Base-by-base conservation (phyloP, 23 tunicate genomes). In the Trididemnum miniatum region DNA sequence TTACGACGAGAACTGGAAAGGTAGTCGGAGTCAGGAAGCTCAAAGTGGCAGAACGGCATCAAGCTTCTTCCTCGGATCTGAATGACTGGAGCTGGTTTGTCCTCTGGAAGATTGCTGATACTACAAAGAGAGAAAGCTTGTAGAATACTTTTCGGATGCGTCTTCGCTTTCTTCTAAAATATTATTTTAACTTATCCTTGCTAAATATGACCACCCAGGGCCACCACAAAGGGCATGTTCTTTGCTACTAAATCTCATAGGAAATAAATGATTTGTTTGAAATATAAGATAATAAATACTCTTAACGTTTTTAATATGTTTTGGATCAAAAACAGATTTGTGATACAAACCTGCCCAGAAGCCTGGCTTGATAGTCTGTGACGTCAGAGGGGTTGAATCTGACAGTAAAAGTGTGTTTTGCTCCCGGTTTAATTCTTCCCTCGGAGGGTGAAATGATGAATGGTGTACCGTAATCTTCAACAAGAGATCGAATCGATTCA, bases 11-110 rank as follows among this genome's bases (percentile, higher is more conserved):
- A 89, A 24, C 85, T 76, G 59, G 93, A 72, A 3, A 93, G 25
- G 57, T 88, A 93, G 65, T 88, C 93, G 57, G 86, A 83, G 26
- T 88, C 94, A 27, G 35, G 80, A 26, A 93, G 87, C 5, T 93
- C 98, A 75, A 93, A 93, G 79, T 93, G 98, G 73, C 93, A 88
- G 72, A 83, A 88, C 0, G 98, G 98, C 98, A 93, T 88, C 87
- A 93, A 63, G 51, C 93, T 88, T 65, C 93, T 80, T 26, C 98
- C 98, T 37, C 73, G 51, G 30, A 93, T 34, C 33, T 66, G 74
- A 25, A 93, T 84, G n/a, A 51, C 72, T 20, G 87, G 89, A 20
- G 54, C 98, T 26, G 84, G 84, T 18, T 36, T 27, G 24, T 76
- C 86, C 34, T 52, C 54, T 23, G 71, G 80, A 12, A 83, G 74